Evolutionary conservation across 2,113 vertebrate species (phyloP).

Genomic region (Ornithorhynchus anatinus): DNA sequence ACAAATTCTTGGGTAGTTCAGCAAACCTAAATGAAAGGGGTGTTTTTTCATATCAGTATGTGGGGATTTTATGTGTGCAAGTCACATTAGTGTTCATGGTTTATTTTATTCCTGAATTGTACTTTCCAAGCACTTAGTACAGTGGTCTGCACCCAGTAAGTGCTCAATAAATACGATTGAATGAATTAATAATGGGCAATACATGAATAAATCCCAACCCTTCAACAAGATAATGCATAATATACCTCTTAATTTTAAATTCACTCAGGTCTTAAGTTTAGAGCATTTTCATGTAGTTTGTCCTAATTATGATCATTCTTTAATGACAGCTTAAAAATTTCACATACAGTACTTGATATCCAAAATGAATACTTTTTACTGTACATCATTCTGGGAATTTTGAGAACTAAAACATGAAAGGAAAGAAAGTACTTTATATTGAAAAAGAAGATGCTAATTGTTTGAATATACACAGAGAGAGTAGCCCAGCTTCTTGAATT

Average conservation of each 20-base stretch:
- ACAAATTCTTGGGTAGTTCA: background rate
- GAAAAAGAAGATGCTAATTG: slow-evolving; percentile 73
- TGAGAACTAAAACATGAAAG: slow-evolving; percentile 71
- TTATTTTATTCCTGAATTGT: no score
- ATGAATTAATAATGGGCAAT: slow-evolving; percentile 70
- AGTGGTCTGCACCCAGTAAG: no score
- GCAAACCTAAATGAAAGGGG: slow-evolving; percentile 34
- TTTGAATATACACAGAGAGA: slow-evolving; percentile 67
- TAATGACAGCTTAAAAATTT: slow-evolving; percentile 83
- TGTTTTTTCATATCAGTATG: background rate
- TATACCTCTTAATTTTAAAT: slow-evolving; percentile 78
- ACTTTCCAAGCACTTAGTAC: no score
- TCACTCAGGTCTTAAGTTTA: slow-evolving; percentile 77
- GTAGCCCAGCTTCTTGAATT: slow-evolving; percentile 47
- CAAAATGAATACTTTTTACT: slow-evolving; percentile 78
- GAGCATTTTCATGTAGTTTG: slow-evolving; percentile 80
- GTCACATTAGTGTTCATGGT: slow-evolving; percentile 54
- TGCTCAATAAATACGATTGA: no score
- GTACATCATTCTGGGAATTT: slow-evolving; percentile 75
- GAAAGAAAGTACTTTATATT: slow-evolving; percentile 65
- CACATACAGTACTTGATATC: slow-evolving; percentile 76
- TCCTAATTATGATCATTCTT: slow-evolving; percentile 81
- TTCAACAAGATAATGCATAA: slow-evolving; percentile 75
- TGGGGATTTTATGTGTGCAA: slow-evolving; percentile 59
- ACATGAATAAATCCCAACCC: slow-evolving; percentile 66